A percentile compares a stretch with the other conserved stretches of the same genome.
These are phyloP conservation scores for Zygothrica quintamaculata DNA, from an alignment of 2,888 invertebrate genomes.

Conservation along the genomic window DNA sequence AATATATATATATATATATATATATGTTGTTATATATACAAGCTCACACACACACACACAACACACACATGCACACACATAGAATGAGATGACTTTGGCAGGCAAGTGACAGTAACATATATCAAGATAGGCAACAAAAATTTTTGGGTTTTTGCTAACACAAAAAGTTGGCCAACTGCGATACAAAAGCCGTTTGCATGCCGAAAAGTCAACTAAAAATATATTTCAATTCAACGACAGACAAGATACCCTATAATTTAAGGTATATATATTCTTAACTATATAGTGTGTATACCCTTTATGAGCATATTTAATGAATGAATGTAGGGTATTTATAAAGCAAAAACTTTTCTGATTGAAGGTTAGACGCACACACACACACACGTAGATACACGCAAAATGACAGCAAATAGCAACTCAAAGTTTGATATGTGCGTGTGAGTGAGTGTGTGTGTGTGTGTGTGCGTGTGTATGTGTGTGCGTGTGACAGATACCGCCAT, in stretches of 20 bases:
- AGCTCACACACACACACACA: slow-evolving; percentile 5
- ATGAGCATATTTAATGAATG: slow-evolving; percentile 1
- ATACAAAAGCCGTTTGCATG: slow-evolving; percentile 55
- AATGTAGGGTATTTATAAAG: background rate
- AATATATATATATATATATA: no score
- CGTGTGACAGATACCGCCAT: slow-evolving; percentile 74
- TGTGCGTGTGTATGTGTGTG: slow-evolving; percentile 26
- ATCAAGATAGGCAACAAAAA: slow-evolving; percentile 64
- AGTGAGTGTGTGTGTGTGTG: slow-evolving; percentile 14
- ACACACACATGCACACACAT: slow-evolving; percentile 4
- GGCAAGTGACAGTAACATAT: slow-evolving; percentile 70
- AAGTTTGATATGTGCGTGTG: slow-evolving; percentile 28
- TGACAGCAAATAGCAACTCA: slow-evolving; percentile 48
- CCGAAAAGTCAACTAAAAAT: slow-evolving; percentile 4
- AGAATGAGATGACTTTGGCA: slow-evolving; percentile 38
- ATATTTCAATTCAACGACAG: background rate
- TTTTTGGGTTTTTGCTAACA: slow-evolving; percentile 31
- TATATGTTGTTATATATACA: slow-evolving; percentile 13
- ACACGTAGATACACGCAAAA: slow-evolving; percentile 24
- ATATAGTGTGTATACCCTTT: background rate
- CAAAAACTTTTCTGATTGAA: slow-evolving; percentile 74
- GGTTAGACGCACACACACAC: slow-evolving; percentile 26
- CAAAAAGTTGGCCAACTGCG: slow-evolving; percentile 51
- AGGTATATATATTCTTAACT: no score
- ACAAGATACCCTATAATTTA: background rate